These are phyloP conservation scores for Bufo bufo DNA, from an alignment of 2,113 vertebrate genomes.

Conservation along the genomic window DNA sequence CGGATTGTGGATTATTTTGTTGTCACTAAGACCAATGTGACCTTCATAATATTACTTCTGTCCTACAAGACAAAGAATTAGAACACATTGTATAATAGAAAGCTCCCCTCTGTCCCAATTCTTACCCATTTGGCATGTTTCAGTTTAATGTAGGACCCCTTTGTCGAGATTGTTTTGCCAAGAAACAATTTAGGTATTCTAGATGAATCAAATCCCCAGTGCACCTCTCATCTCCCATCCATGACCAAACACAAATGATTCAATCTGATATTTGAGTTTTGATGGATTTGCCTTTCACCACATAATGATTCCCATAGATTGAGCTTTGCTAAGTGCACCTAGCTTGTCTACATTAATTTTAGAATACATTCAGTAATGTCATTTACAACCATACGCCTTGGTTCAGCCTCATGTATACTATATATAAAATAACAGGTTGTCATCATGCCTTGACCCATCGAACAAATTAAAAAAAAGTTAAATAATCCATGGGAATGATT, in stretches of 20 bases:
- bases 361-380: not conserved
- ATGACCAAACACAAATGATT: conserved; percentile 14
- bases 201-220: not conserved
- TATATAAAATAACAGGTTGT: not conserved
- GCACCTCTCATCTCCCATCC: not conserved
- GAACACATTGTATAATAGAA: not conserved
- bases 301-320: conserved; percentile 27
- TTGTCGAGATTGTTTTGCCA: not conserved
- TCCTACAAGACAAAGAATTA: not conserved
- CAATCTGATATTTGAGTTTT: conserved; percentile 4
- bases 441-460: not conserved
- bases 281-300: conserved; percentile 28
- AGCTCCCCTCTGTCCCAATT: not conserved
- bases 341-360: conserved; percentile 1
- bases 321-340: not conserved
- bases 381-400: not conserved
- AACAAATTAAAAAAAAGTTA: not conserved
- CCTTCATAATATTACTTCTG: not conserved
- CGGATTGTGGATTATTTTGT: not conserved
- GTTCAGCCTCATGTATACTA: not conserved
- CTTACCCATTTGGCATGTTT: not conserved
- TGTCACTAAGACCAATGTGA: not conserved
- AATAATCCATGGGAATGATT: not conserved
- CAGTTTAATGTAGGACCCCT: not conserved
- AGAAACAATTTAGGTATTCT: not conserved